Conservation (phyloP, 2,888 invertebrate species). For the Bellardia pandia region DNA sequence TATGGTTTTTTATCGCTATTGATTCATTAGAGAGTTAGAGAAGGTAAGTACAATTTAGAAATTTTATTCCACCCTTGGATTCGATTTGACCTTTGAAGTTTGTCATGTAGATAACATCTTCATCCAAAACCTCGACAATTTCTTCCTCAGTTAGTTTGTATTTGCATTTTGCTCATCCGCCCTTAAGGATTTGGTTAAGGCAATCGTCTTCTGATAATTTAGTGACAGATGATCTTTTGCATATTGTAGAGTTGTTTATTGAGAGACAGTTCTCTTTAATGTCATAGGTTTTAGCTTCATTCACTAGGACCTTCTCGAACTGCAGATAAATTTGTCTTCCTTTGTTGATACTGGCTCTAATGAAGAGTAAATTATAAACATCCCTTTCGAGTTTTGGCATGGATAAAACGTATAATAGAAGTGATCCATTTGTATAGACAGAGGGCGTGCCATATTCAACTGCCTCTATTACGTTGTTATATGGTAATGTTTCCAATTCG, state of each 20-base stretch:
- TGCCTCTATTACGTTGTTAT: neutral
- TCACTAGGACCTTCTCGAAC: slow-evolving; percentile 6
- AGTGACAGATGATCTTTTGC: slow-evolving; percentile 12
- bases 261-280: slow-evolving; percentile 5
- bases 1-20: neutral
- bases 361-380: neutral
- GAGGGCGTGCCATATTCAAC: neutral
- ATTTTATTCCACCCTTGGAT: neutral
- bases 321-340: slow-evolving; percentile 9
- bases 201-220: neutral
- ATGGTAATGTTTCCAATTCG: neutral
- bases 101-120: neutral
- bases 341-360: neutral
- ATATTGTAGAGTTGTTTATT: slow-evolving; percentile 13
- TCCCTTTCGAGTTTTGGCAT: neutral
- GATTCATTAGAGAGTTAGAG: slow-evolving; percentile 6
- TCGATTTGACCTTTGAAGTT: neutral
- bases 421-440: slow-evolving; percentile 10
- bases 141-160: neutral
- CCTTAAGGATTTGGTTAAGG: neutral
- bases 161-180: neutral
- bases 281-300: slow-evolving; percentile 15
- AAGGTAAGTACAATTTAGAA: neutral
- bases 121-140: neutral
- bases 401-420: neutral